Percentiles rank a stretch among this genome's conserved stretches.
Conservation (phyloP, 2,888 invertebrate genomes). For the Zhuqinia jingwanae region DNA sequence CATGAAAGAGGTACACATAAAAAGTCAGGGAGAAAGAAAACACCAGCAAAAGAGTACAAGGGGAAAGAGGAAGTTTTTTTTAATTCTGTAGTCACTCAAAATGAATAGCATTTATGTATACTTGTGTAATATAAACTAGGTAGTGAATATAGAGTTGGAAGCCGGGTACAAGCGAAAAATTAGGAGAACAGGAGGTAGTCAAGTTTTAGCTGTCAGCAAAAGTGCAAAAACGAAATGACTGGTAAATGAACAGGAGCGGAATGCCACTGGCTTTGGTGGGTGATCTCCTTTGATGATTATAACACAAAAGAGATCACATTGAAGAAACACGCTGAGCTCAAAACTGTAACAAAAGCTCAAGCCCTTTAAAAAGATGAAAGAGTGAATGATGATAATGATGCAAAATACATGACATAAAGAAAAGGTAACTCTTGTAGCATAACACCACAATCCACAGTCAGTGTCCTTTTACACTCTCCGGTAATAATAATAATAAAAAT, state of each 20-base stretch:
- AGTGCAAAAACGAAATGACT: slow-evolving; percentile 46
- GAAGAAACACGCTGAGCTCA: background rate
- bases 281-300: slow-evolving; percentile 51
- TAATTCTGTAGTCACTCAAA: background rate
- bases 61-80: background rate
- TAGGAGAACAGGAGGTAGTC: background rate
- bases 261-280: slow-evolving; percentile 20
- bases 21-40: background rate
- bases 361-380: slow-evolving; percentile 3
- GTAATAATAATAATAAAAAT: too few species aligned
- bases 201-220: slow-evolving; percentile 16
- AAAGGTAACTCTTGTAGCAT: too few species aligned
- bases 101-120: too few species aligned
- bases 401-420: too few species aligned
- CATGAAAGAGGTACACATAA: background rate
- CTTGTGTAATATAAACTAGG: too few species aligned
- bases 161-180: background rate
- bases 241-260: slow-evolving; percentile 5
- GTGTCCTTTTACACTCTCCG: too few species aligned
- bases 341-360: slow-evolving; percentile 13
- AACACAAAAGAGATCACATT: slow-evolving; percentile 39
- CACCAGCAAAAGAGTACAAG: background rate
- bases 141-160: too few species aligned
- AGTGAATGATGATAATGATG: too few species aligned
- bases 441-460: too few species aligned